Evolutionary conservation across 1,140 invertebrate species (phyloP).

Genomic region (Drosophila willistoni): DNA sequence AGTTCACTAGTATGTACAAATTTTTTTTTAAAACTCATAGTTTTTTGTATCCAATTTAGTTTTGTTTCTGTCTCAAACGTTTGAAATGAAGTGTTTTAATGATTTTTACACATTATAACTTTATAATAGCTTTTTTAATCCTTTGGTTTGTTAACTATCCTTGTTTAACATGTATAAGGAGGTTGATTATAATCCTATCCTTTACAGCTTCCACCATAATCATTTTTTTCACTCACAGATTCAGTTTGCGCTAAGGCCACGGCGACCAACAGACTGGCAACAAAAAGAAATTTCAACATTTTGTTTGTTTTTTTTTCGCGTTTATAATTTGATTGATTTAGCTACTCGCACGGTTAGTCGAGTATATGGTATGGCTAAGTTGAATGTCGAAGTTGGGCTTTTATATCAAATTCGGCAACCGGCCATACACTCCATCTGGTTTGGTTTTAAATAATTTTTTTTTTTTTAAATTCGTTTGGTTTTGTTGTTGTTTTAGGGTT

Average conservation of each 20-base stretch:
- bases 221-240: conserved; percentile 60
- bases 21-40: too few species aligned
- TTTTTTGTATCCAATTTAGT: neutral
- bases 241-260: conserved; percentile 47
- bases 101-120: too few species aligned
- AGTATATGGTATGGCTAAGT: conserved; percentile 70
- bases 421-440: conserved; percentile 11
- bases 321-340: conserved; percentile 28
- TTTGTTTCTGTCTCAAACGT: too few species aligned
- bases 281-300: conserved; percentile 74
- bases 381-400: conserved; percentile 56
- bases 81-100: too few species aligned
- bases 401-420: conserved; percentile 68
- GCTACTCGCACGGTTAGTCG: conserved; percentile 68
- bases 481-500: conserved; percentile 34
- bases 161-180: too few species aligned
- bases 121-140: too few species aligned
- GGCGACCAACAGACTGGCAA: conserved; percentile 69
- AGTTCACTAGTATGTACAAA: too few species aligned
- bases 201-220: too few species aligned
- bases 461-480: conserved; percentile 7
- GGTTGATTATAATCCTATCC: too few species aligned
- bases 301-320: conserved; percentile 8
- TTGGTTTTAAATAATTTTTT: conserved; percentile 17
- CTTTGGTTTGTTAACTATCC: neutral